phyloP scores from a whole-genome alignment of 2,113 vertebrate genomes.

The Pseudorectes ferrugineus region DNA sequence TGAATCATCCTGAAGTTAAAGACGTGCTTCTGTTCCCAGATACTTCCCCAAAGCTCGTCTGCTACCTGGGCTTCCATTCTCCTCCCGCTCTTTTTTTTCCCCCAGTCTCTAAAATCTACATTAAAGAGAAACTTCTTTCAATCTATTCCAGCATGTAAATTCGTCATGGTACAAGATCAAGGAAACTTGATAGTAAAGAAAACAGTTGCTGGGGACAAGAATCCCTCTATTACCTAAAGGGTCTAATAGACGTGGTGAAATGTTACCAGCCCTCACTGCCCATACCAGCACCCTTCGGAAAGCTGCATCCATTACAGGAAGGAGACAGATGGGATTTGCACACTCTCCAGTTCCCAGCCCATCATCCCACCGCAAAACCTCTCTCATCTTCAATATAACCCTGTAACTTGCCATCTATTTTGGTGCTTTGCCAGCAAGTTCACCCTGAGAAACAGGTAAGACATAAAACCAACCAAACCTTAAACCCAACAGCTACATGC shows the following conservation, averaged over 20 bases:
- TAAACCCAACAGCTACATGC: not conserved
- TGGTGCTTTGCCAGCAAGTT: not conserved
- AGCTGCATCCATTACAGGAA: not conserved
- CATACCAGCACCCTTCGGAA: not conserved
- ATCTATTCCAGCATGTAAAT: not conserved
- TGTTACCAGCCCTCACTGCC: not conserved
- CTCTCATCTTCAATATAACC: not conserved
- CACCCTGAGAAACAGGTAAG: not conserved
- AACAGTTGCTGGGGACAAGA: not conserved
- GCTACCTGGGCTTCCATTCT: not conserved
- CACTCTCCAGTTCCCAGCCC: not conserved
- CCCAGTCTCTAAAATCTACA: not conserved
- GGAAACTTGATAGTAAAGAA: not conserved
- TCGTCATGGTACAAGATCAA: not conserved
- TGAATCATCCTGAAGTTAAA: slow-evolving; percentile 6
- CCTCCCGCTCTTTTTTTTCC: not conserved
- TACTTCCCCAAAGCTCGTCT: not conserved
- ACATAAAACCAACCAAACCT: not conserved
- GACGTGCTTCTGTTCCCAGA: not conserved
- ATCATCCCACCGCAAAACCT: not conserved
- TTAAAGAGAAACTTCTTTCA: not conserved
- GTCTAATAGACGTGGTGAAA: not conserved
- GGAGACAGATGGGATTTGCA: not conserved
- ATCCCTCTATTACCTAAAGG: not conserved
- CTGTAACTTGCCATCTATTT: not conserved